Conservation (phyloP, 2,888 invertebrate species). For the Andrena minutula region DNA sequence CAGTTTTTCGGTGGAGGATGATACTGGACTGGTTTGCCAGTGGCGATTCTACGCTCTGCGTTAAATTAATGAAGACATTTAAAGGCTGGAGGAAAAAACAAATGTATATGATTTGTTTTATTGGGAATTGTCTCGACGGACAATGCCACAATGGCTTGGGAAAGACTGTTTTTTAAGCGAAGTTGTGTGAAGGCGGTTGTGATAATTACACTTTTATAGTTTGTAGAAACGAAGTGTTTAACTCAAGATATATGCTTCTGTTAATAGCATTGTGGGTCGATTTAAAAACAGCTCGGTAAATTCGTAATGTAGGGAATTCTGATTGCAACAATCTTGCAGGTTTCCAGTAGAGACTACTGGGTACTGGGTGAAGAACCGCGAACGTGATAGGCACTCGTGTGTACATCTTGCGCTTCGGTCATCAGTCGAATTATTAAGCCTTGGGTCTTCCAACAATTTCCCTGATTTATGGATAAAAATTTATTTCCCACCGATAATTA, state of each 20-base stretch:
- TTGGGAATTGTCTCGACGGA: neutral
- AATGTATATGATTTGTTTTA: neutral
- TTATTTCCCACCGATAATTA: conserved; percentile 23
- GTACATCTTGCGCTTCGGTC: neutral
- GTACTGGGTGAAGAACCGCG: neutral
- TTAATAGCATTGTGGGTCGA: no score
- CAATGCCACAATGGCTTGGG: no score
- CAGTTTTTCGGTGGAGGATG: neutral
- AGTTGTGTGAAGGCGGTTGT: no score
- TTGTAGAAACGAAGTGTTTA: no score
- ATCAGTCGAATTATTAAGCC: neutral
- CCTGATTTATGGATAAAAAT: conserved; percentile 25
- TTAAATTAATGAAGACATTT: conserved; percentile 1
- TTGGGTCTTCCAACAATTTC: conserved; percentile 8
- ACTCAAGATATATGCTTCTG: no score
- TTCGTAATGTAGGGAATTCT: no score
- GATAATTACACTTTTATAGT: no score
- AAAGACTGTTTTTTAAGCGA: no score
- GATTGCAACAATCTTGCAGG: neutral
- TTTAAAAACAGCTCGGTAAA: no score
- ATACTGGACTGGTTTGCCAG: neutral
- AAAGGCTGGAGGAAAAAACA: neutral
- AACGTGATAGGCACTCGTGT: conserved; percentile 6
- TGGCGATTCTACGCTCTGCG: neutral
- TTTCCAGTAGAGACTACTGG: neutral